These are phyloP conservation scores for Oceanodroma tethys DNA, from an alignment of 2,113 vertebrate genomes.

Conservation along the genomic window DNA sequence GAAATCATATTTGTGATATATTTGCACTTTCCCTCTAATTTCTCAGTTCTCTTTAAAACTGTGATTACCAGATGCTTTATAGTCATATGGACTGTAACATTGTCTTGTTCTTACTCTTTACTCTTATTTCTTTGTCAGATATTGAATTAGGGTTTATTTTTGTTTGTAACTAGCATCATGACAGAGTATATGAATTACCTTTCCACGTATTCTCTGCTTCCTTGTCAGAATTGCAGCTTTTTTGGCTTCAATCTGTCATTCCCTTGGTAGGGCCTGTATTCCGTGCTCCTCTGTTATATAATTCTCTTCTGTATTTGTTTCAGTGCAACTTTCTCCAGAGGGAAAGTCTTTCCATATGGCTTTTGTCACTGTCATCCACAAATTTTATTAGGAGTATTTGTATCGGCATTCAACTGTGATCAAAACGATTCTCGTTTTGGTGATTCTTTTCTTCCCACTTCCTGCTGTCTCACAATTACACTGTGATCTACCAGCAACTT, in stretches of 20 bases:
- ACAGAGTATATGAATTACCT: background rate
- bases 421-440: accelerated
- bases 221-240: background rate
- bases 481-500: background rate
- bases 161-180: background rate
- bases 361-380: background rate
- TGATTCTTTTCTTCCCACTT: background rate
- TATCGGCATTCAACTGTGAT: background rate
- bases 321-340: background rate
- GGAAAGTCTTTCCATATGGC: background rate
- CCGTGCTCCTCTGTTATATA: accelerated
- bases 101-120: background rate
- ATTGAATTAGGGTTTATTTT: background rate
- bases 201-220: background rate
- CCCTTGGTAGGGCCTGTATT: background rate
- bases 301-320: background rate
- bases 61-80: background rate
- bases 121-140: background rate
- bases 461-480: background rate
- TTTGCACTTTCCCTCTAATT: background rate
- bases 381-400: background rate
- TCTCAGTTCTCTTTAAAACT: background rate
- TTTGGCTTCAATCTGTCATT: background rate
- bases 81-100: accelerated
- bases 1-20: background rate